Evolutionary conservation across 2,888 invertebrate species (phyloP), one percentile per base, ranked within the genome.

Genomic region (Crepidodera aurea): DNA sequence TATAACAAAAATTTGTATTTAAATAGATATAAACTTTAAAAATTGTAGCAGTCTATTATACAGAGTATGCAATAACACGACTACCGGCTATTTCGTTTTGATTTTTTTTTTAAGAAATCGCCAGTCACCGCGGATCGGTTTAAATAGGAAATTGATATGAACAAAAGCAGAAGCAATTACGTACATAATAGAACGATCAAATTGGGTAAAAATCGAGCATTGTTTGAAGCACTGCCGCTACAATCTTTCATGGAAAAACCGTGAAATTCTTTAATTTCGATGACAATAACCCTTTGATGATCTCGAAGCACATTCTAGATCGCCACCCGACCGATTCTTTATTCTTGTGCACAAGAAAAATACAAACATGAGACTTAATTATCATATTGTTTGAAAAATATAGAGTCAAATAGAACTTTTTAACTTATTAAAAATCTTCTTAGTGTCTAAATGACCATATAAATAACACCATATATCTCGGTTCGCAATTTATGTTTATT

Each of bases 191-290:
- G 67, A 60, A 61, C 63, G 64, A 48, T 54, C 66, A 67, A 69
- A 69, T 67, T 69, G 69, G 66, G 69, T 67, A 67, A 69, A 57
- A 66, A 67, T 66, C 64, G 64, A 57, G 63, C 66, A 69, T 69
- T 69, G 69, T 69, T 66, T 66, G 67, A 65, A 60, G 39, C 67
- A 64, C 53, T 51, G 69, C 69, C 67, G 67, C 63, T 54, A 54
- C 62, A 59, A 54, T 44, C 65, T 56, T 58, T 65, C 63, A 50
- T 53, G 54, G 54, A 61, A 58, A 64, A 59, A 69, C 67, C 69
- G 66, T 68, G 66, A 68, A 69, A 69, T 69, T 68, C 64, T 44
- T 48, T 66, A 66, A 67, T 69, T 63, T 63, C 51, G 61, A 67
- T 63, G 62, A 65, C 65, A 69, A 69, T 67, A 60, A 67, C 55